Conservation (phyloP, 1,140 invertebrate species). For the Neuroterus valhalla region DNA sequence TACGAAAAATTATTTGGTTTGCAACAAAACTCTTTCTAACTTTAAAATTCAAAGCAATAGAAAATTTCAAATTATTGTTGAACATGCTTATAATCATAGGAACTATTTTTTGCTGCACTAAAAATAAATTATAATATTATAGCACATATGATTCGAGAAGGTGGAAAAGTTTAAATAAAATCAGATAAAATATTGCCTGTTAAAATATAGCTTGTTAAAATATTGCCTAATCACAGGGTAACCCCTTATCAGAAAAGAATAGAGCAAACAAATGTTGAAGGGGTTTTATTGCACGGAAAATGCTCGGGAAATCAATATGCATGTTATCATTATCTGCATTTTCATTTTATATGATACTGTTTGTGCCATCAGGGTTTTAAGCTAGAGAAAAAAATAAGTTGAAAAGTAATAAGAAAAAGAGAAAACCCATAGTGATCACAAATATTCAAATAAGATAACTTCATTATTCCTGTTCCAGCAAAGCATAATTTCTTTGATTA, state of each 20-base stretch:
- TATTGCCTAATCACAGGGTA: conserved; percentile 56
- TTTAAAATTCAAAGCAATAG: too few relatives aligned
- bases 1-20: background rate
- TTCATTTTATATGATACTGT: too few relatives aligned
- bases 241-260: conserved; percentile 46
- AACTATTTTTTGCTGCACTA: too few relatives aligned
- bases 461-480: too few relatives aligned
- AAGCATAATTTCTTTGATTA: too few relatives aligned
- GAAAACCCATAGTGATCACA: too few relatives aligned
- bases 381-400: conserved; percentile 35
- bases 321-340: conserved; percentile 58
- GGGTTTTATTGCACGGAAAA: conserved; percentile 30
- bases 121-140: background rate
- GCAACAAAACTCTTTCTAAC: background rate
- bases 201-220: conserved; percentile 72
- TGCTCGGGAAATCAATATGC: conserved; percentile 30
- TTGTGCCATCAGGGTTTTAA: too few relatives aligned
- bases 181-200: too few relatives aligned
- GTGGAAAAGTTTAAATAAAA: conserved; percentile 41
- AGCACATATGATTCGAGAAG: conserved; percentile 1
- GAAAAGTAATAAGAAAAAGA: too few relatives aligned
- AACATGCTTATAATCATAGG: too few relatives aligned
- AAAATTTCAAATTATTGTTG: too few relatives aligned
- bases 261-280: conserved; percentile 55
- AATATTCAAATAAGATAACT: too few relatives aligned